Percentiles rank a stretch among this genome's conserved stretches.
Evolutionary conservation across 2,113 vertebrate species (phyloP).

Genomic region (Strix aluco): DNA sequence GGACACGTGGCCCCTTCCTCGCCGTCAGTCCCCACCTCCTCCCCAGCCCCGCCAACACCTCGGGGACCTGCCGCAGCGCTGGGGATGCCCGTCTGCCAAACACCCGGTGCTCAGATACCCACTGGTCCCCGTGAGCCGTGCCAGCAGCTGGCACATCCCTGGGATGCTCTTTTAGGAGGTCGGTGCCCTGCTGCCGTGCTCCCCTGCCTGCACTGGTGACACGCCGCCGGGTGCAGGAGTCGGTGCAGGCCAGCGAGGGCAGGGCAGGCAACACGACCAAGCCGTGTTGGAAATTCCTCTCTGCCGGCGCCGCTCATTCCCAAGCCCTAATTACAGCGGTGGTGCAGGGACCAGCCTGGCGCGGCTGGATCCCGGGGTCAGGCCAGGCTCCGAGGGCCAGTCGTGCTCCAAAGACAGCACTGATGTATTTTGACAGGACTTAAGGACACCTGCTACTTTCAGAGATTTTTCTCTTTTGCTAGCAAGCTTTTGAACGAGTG

Average conservation of each 20-base stretch:
- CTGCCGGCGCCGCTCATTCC: background rate
- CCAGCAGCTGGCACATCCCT: rapidly evolving
- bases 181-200: rapidly evolving
- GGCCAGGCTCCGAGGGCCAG: constrained; percentile 13
- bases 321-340: background rate
- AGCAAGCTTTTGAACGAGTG: background rate
- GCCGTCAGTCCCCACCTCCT: rapidly evolving
- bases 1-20: rapidly evolving
- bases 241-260: background rate
- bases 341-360: constrained; percentile 2
- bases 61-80: rapidly evolving
- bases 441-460: constrained; percentile 63
- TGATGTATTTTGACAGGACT: constrained; percentile 69
- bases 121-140: rapidly evolving
- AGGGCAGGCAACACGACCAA: background rate
- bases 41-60: background rate
- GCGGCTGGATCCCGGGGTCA: background rate
- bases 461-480: constrained; percentile 19
- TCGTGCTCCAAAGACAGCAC: background rate
- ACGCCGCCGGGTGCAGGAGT: rapidly evolving
- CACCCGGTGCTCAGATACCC: rapidly evolving
- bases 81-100: rapidly evolving
- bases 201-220: background rate
- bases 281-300: background rate
- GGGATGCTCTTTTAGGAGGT: background rate